phyloP scores from a whole-genome alignment of 2,888 invertebrate genomes.

The Rugalucina vietnamica region DNA sequence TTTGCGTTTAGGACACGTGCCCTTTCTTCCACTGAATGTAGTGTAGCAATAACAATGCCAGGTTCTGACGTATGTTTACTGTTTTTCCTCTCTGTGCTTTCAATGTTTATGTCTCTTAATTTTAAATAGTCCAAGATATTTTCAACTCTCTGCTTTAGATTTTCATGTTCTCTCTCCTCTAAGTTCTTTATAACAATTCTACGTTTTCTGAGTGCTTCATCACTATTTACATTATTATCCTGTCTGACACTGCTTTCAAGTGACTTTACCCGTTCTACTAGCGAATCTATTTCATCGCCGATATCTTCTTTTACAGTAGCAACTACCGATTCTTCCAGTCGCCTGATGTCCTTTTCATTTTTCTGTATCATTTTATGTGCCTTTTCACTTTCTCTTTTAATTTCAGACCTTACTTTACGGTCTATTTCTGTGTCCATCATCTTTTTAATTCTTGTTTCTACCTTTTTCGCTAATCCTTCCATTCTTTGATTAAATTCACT shows the following conservation, averaged over 20 bases:
- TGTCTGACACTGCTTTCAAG: neutral
- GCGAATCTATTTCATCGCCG: neutral
- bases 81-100: neutral
- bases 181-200: neutral
- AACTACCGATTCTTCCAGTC: neutral
- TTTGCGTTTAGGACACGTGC: neutral
- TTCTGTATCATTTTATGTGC: neutral
- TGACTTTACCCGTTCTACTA: neutral
- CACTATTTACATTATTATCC: neutral
- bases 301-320: neutral
- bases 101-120: neutral
- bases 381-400: neutral
- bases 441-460: neutral
- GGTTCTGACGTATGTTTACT: neutral
- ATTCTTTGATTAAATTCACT: neutral
- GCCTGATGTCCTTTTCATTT: neutral
- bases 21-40: neutral
- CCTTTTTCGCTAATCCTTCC: neutral
- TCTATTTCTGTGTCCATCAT: neutral
- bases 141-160: neutral
- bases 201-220: neutral
- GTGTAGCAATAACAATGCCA: neutral
- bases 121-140: neutral
- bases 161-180: neutral
- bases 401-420: neutral